Base-by-base conservation (phyloP, 2,888 invertebrate genomes). In the Anagyrus pseudococci region DNA sequence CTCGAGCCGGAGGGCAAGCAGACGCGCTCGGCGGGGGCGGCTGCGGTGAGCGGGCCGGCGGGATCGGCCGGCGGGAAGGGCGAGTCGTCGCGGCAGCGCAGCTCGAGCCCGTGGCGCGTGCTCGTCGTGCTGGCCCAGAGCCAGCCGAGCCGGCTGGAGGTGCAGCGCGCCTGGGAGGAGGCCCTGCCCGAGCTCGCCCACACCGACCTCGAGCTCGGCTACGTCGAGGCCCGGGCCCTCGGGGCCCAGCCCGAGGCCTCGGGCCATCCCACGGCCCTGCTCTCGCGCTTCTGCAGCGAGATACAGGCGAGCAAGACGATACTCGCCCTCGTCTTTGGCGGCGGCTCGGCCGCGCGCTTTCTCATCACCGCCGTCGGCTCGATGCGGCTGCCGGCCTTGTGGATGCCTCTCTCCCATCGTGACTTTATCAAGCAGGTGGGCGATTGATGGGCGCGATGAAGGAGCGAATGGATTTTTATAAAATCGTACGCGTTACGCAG, bases 81-180 rank as follows among this genome's bases (percentile, higher is more conserved):
- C n/a, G n/a, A n/a, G 56, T 2, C 19, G 46, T 13, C 2, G 46
- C 4, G 19, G n/a, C 17, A 20, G 22, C 48, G 47, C 1, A 57
- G 52, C 59, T 41, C 25, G 58, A n/a, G 43, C 8, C 23, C 77
- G 49, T 80, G 80, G 80, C 75, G 78, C 4, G 67, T 80, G 56
- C 73, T 79, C n/a, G 69, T 79, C 47, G 76, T 76, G 54, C 69
- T 80, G 37, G 77, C 79, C 2, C 79, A 80, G 66, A 73, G 63
- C 66, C 70, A 66, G 33, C 74, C 77, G 2, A 67, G 74, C 41
- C 77, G 74, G 63, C 67, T 67, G 33, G 78, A 79, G 50, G 72
- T 80, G 13, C 80, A 80, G 53, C 73, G 73, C 58, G 76, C 75
- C 60, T 81, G 80, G 80, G 80, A 81, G 40, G 73, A 75, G 47